Evolutionary conservation across 2,888 invertebrate genomes (phyloP).

Genomic region (Lysandra bellargus): DNA sequence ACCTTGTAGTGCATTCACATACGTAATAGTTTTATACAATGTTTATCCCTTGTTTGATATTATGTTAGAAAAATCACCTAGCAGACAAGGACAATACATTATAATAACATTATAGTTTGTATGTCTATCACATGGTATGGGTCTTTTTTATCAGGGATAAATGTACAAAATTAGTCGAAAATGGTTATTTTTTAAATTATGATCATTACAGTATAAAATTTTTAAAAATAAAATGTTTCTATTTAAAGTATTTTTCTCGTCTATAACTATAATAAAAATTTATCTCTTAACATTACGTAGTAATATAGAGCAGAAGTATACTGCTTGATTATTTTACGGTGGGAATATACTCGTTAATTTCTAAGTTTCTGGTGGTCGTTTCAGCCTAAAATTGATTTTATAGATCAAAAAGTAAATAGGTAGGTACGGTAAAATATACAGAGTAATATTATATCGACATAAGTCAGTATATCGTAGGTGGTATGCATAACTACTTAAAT

Average conservation of each 20-base stretch:
- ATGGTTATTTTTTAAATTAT: constrained; percentile 37
- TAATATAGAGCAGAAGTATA: constrained; percentile 48
- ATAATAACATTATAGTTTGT: too few relatives aligned
- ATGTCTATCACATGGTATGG: neutral
- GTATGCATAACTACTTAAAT: constrained; percentile 27
- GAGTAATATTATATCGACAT: constrained; percentile 16
- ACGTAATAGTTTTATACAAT: neutral
- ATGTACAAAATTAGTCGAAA: constrained; percentile 37
- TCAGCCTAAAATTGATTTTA: constrained; percentile 57
- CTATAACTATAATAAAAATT: constrained; percentile 43
- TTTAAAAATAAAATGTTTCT: constrained; percentile 50
- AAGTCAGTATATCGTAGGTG: constrained; percentile 7
- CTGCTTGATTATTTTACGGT: constrained; percentile 70
- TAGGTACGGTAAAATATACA: constrained; percentile 36
- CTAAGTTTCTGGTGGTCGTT: constrained; percentile 70
- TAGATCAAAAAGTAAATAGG: constrained; percentile 40
- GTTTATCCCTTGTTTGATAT: neutral
- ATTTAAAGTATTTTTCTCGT: constrained; percentile 52
- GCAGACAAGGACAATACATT: neutral
- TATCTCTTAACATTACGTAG: constrained; percentile 43
- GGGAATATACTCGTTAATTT: constrained; percentile 69
- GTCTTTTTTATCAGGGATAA: neutral
- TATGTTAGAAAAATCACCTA: neutral
- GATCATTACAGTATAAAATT: constrained; percentile 43
- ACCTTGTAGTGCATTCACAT: neutral